A percentile compares a stretch with the other conserved stretches of the same genome.
phyloP scores from a whole-genome alignment of 2,113 vertebrate species.

The Neolamprologus variostigma region DNA sequence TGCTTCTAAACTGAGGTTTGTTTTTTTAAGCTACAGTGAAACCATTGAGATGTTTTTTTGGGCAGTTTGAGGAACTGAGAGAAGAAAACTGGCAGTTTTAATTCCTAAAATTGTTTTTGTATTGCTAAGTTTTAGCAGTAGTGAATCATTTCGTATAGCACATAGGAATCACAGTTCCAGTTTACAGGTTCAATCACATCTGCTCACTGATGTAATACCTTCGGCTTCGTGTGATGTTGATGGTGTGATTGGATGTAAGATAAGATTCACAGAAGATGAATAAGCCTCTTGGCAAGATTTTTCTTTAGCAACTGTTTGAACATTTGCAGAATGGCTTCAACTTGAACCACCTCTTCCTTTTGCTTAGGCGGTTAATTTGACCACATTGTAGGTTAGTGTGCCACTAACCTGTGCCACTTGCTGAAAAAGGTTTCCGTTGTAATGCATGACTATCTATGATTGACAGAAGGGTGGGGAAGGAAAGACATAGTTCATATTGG shows the following conservation, averaged over 20 bases:
- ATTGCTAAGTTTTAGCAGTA: neutral
- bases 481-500: neutral
- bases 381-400: neutral
- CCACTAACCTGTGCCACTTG: neutral
- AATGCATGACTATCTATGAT: neutral
- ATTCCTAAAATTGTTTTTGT: neutral
- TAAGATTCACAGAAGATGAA: neutral
- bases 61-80: constrained; percentile 20
- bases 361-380: neutral
- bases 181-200: neutral
- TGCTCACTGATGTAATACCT: neutral
- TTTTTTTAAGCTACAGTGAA: neutral
- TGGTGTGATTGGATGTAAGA: neutral
- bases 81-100: neutral
- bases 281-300: neutral
- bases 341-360: neutral
- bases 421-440: neutral
- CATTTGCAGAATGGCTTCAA: neutral
- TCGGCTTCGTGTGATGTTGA: neutral
- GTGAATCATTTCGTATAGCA: neutral
- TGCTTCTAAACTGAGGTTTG: neutral
- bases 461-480: neutral
- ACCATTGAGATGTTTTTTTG: neutral
- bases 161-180: neutral
- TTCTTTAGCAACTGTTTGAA: neutral